Evolutionary conservation across 2,797 vertebrate genomes (phyloP).

Genomic region (Lophius americanus): DNA sequence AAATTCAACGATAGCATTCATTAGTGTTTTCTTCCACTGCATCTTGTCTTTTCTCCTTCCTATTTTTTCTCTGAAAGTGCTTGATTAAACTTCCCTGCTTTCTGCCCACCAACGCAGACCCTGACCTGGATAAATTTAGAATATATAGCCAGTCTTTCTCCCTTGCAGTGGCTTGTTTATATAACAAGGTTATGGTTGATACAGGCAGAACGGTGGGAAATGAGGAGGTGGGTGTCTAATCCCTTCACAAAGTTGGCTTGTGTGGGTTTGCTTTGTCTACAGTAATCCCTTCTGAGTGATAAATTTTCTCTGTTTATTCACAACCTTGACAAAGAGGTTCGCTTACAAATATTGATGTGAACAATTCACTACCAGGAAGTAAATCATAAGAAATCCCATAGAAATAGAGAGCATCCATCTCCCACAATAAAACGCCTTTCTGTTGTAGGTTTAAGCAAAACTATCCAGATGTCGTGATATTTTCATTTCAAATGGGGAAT

Average conservation of each 20-base stretch:
- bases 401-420: background rate
- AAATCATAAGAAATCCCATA: slow-evolving; percentile 16
- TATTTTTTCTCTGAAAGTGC: slow-evolving; percentile 20
- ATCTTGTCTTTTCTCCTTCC: slow-evolving; percentile 36
- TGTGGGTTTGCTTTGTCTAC: slow-evolving; percentile 59
- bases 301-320: slow-evolving; percentile 50
- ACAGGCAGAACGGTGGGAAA: slow-evolving; percentile 47
- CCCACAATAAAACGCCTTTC: slow-evolving; percentile 13
- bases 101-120: slow-evolving; percentile 32
- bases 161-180: slow-evolving; percentile 44
- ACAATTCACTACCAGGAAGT: slow-evolving; percentile 25
- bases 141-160: slow-evolving; percentile 29
- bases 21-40: slow-evolving; percentile 7
- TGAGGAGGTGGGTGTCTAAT: slow-evolving; percentile 61
- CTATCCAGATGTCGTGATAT: slow-evolving; percentile 49
- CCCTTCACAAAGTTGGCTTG: slow-evolving; percentile 53
- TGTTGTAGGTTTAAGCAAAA: slow-evolving; percentile 29
- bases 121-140: slow-evolving; percentile 50
- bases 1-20: slow-evolving; percentile 12
- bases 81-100: slow-evolving; percentile 42
- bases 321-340: slow-evolving; percentile 41
- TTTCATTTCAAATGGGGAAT: slow-evolving; percentile 29
- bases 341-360: slow-evolving; percentile 51
- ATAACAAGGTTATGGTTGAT: slow-evolving; percentile 48
- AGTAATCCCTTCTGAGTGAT: slow-evolving; percentile 50